These are phyloP conservation scores for Craterocephalus amniculus DNA, from an alignment of 2,797 vertebrate genomes.

Conservation along the genomic window DNA sequence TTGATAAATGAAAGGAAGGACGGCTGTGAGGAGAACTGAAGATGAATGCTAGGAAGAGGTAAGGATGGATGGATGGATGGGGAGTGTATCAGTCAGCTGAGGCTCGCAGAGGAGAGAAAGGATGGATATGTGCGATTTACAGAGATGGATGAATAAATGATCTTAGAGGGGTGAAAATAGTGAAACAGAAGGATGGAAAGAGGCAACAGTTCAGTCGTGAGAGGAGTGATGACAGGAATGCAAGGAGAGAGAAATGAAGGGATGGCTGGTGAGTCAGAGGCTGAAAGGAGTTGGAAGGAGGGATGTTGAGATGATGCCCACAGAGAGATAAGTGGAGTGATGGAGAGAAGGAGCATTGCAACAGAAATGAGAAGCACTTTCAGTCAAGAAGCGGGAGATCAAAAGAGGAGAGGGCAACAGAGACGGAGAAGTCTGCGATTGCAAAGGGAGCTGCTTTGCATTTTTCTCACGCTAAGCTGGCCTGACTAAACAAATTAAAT, in stretches of 20 bases:
- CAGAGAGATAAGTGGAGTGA: conserved; percentile 19
- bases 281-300: conserved; percentile 18
- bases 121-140: not conserved
- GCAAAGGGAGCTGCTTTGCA: conserved; percentile 41
- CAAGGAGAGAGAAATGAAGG: conserved; percentile 8
- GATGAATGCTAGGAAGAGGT: not conserved
- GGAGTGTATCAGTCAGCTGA: not conserved
- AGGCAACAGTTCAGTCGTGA: conserved; percentile 5
- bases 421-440: conserved; percentile 30
- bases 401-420: conserved; percentile 26
- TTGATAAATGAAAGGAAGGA: not conserved
- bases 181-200: conserved; percentile 21
- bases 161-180: not conserved
- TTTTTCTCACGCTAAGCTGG: conserved; percentile 45
- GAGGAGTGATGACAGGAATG: conserved; percentile 5
- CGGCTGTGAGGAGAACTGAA: conserved; percentile 5
- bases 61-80: conserved; percentile 1
- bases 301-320: conserved; percentile 27
- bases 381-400: conserved; percentile 20
- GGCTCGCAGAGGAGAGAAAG: not conserved
- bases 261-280: conserved; percentile 5
- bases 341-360: conserved; percentile 10
- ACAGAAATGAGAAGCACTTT: conserved; percentile 41
- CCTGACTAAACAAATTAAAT: conserved; percentile 51
- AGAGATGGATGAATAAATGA: conserved; percentile 14